Evolutionary conservation across 2,797 vertebrate genomes (phyloP).

Genomic region (Clarias laeviceps): DNA sequence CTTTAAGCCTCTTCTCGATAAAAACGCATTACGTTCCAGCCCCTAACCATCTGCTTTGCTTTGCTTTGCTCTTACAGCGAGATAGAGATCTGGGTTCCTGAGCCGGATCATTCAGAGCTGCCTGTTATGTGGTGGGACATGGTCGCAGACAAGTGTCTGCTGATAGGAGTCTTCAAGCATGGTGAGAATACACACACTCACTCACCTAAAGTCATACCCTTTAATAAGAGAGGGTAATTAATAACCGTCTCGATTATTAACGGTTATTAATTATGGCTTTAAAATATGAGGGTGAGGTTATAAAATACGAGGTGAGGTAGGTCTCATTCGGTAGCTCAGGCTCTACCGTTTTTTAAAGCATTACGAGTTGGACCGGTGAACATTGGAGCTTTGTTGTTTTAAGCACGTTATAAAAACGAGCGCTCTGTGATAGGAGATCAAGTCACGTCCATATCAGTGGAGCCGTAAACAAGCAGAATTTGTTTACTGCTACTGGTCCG

Average conservation of each 20-base stretch:
- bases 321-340: too few relatives aligned
- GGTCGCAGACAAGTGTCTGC: slow-evolving; percentile 91
- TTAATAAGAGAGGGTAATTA: too few relatives aligned
- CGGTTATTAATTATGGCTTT: not conserved
- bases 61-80: slow-evolving; percentile 75
- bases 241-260: not conserved
- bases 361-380: too few relatives aligned
- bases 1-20: not conserved
- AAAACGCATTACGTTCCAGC: not conserved
- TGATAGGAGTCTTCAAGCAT: slow-evolving; percentile 95
- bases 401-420: too few relatives aligned
- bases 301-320: too few relatives aligned
- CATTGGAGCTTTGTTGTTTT: too few relatives aligned
- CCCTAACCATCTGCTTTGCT: not conserved
- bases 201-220: not conserved
- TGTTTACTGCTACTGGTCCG: too few relatives aligned
- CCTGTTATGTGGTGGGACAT: slow-evolving; percentile 95
- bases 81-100: slow-evolving; percentile 94
- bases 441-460: too few relatives aligned
- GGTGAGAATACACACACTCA: slow-evolving; percentile 73
- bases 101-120: slow-evolving; percentile 93
- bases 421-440: too few relatives aligned
- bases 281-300: not conserved
- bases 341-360: too few relatives aligned
- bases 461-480: too few relatives aligned